Evolutionary conservation across 2,888 invertebrate species (phyloP).

Genomic region (Alloplasta piceator): DNA sequence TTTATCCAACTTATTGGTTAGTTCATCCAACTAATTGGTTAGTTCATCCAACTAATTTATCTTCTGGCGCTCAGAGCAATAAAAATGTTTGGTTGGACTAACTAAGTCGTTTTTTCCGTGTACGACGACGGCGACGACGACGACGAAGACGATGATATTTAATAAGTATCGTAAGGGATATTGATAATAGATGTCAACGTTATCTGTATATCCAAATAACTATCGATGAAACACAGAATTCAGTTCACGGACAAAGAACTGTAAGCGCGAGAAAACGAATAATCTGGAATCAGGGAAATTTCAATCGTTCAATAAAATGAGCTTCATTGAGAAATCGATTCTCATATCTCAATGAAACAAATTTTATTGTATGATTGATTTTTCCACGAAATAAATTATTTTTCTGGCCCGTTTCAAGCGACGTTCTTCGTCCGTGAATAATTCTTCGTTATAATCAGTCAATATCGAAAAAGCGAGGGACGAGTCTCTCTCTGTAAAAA

Average conservation of each 20-base stretch:
- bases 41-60: too few species aligned
- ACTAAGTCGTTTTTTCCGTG: too few species aligned
- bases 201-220: conserved; percentile 49
- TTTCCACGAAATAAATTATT: conserved; percentile 19
- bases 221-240: conserved; percentile 33
- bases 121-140: conserved; percentile 43
- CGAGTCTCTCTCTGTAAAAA: neutral
- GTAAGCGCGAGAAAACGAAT: neutral
- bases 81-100: too few species aligned
- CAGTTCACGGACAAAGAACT: conserved; percentile 28
- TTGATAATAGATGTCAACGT: conserved; percentile 67
- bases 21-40: too few species aligned
- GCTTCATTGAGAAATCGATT: too few species aligned
- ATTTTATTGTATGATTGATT: conserved; percentile 12
- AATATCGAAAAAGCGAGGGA: conserved; percentile 41
- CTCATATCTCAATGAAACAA: neutral
- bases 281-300: neutral
- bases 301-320: neutral
- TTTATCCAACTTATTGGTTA: too few species aligned
- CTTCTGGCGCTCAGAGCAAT: too few species aligned
- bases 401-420: conserved; percentile 16
- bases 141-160: conserved; percentile 31
- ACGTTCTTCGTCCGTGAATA: conserved; percentile 31
- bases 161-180: conserved; percentile 54
- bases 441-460: conserved; percentile 46